These are phyloP conservation scores for Mystacornis crossleyi DNA, from an alignment of 2,113 vertebrate species.

Conservation along the genomic window DNA sequence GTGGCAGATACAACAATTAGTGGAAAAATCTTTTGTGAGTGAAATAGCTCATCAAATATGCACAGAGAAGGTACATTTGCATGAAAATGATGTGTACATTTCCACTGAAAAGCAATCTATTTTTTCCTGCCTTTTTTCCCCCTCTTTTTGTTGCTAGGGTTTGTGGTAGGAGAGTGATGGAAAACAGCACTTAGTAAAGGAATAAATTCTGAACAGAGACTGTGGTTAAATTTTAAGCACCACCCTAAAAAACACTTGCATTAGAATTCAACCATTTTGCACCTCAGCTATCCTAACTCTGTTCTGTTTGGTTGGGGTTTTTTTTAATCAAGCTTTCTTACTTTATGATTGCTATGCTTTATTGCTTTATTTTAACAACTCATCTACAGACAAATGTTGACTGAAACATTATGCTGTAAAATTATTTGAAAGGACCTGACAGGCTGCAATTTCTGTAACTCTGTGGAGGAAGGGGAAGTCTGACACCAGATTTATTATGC, in stretches of 20 bases:
- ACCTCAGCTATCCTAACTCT: neutral
- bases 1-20: conserved; percentile 70
- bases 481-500: neutral
- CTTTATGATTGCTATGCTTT: conserved; percentile 39
- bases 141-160: neutral
- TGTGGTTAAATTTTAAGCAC: neutral
- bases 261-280: neutral
- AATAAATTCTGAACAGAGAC: neutral
- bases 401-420: neutral
- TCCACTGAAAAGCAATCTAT: conserved; percentile 14
- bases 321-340: neutral
- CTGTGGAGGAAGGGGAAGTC: neutral
- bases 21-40: conserved; percentile 58
- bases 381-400: neutral
- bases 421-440: neutral
- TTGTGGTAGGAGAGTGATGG: neutral
- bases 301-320: neutral
- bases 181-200: neutral
- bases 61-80: conserved; percentile 43
- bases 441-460: neutral
- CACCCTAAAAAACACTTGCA: neutral
- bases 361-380: conserved; percentile 38
- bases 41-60: conserved; percentile 50
- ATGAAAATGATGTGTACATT: conserved; percentile 29
- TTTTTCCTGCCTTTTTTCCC: neutral